A percentile compares a stretch with the other conserved stretches of the same genome.
These are phyloP conservation scores for Pyralis farinalis DNA, from an alignment of 2,888 invertebrate species.

Conservation along the genomic window DNA sequence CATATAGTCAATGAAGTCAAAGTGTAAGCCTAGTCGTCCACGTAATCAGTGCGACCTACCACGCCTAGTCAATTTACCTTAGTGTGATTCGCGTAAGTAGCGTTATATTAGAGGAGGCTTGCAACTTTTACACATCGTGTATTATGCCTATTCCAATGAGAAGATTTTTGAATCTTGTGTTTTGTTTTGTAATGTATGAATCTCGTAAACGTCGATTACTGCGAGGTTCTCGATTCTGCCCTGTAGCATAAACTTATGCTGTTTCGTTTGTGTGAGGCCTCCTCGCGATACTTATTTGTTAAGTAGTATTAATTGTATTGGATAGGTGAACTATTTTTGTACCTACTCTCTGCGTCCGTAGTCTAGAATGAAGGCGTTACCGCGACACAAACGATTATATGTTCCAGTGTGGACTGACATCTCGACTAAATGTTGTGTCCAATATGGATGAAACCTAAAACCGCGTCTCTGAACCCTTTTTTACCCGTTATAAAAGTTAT, in stretches of 20 bases:
- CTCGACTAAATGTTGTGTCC: constrained; percentile 41
- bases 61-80: constrained; percentile 81
- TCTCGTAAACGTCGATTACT: constrained; percentile 12
- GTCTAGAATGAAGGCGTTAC: constrained; percentile 68
- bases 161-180: constrained; percentile 33
- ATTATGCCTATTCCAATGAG: constrained; percentile 30
- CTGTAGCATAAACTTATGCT: constrained; percentile 18
- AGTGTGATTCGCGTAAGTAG: constrained; percentile 80
- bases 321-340: constrained; percentile 80
- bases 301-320: constrained; percentile 78
- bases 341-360: constrained; percentile 73
- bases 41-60: constrained; percentile 54
- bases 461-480: not conserved
- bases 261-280: constrained; percentile 36
- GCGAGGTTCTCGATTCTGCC: constrained; percentile 18
- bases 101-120: constrained; percentile 56
- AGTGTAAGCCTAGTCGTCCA: constrained; percentile 26
- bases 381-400: constrained; percentile 49
- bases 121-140: constrained; percentile 33
- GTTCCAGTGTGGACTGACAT: constrained; percentile 50
- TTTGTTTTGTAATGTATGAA: constrained; percentile 20
- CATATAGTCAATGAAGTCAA: constrained; percentile 18
- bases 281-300: constrained; percentile 76
- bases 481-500: no score
- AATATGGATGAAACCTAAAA: not conserved